phyloP scores from a whole-genome alignment of 2,113 vertebrate species.

The Percopsis transmontana region DNA sequence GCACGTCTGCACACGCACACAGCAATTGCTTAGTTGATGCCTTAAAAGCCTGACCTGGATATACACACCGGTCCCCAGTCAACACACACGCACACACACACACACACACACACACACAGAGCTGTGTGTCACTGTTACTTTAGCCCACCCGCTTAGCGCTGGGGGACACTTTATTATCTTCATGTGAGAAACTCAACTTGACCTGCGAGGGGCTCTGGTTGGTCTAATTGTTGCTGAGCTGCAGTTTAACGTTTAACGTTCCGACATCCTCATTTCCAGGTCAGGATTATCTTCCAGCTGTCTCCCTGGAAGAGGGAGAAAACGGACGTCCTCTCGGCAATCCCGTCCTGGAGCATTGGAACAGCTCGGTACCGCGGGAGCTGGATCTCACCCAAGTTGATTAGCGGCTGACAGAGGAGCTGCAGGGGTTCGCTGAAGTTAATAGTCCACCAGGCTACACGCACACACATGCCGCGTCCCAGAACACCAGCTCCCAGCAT shows the following conservation, averaged over 20 bases:
- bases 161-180: neutral
- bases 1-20: slow-evolving; percentile 4
- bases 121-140: neutral
- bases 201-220: slow-evolving; percentile 49
- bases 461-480: slow-evolving; percentile 1
- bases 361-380: neutral
- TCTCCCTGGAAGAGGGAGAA: neutral
- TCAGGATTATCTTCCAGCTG: neutral
- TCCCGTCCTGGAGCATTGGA: too few relatives aligned
- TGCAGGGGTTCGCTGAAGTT: slow-evolving; percentile 37
- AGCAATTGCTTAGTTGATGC: neutral
- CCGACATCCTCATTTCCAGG: slow-evolving; percentile 22
- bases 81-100: slow-evolving; percentile 6
- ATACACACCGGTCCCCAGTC: too few relatives aligned
- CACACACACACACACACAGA: slow-evolving; percentile 1
- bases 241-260: slow-evolving; percentile 42
- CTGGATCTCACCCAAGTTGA: slow-evolving; percentile 44
- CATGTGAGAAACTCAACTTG: slow-evolving; percentile 31
- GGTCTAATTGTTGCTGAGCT: slow-evolving; percentile 43
- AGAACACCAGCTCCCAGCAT: slow-evolving; percentile 56
- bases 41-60: slow-evolving; percentile 19
- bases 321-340: too few relatives aligned
- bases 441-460: slow-evolving; percentile 47
- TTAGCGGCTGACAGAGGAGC: slow-evolving; percentile 37
- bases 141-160: neutral